phyloP scores from a whole-genome alignment of 2,888 invertebrate genomes.

The Melitaea athalia region DNA sequence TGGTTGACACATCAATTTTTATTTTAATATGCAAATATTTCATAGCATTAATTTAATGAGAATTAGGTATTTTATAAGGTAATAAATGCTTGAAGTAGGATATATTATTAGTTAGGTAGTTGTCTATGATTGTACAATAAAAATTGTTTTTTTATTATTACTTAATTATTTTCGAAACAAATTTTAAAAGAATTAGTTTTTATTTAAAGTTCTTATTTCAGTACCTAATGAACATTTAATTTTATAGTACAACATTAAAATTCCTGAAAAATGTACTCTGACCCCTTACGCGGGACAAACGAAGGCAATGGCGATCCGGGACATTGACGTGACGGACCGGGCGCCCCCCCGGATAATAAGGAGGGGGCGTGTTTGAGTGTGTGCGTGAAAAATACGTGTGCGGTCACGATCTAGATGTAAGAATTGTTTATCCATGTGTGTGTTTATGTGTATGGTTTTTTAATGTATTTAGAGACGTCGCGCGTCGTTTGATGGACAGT shows the following conservation, averaged over 20 bases:
- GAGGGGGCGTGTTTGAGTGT: conserved; percentile 58
- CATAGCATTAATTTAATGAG: no score
- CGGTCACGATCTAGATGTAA: conserved; percentile 1
- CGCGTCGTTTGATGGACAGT: neutral
- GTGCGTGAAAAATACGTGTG: conserved; percentile 46
- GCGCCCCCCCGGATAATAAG: conserved; percentile 72
- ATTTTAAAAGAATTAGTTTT: neutral
- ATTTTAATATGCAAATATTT: no score
- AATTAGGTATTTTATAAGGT: no score
- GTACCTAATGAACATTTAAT: neutral
- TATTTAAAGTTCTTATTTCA: neutral
- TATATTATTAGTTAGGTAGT: no score
- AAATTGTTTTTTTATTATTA: no score
- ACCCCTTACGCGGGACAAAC: conserved; percentile 74
- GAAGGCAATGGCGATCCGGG: conserved; percentile 74
- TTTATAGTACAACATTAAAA: conserved; percentile 32
- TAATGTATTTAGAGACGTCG: no score
- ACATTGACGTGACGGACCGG: conserved; percentile 77
- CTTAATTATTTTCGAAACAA: neutral
- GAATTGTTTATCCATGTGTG: neutral
- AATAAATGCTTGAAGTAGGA: no score
- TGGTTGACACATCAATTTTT: no score
- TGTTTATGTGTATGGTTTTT: neutral
- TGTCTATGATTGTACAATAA: no score
- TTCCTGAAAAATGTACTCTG: conserved; percentile 45